These are phyloP conservation scores for Atherix ibis DNA, from an alignment of 2,888 invertebrate genomes.

Conservation along the genomic window DNA sequence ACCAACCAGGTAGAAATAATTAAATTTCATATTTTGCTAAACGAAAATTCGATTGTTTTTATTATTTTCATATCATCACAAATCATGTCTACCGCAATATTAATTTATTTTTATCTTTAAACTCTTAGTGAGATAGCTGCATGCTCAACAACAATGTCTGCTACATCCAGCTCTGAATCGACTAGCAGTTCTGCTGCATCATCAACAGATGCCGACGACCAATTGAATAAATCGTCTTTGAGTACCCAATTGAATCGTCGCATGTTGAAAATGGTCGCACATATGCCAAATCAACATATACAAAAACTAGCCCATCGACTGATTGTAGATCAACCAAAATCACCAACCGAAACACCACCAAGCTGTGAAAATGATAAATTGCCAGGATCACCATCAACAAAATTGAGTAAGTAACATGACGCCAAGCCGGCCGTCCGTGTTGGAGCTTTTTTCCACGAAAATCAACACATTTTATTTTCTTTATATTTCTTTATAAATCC, in stretches of 20 bases:
- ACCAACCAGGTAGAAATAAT: constrained; percentile 1
- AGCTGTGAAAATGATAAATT: constrained; percentile 13
- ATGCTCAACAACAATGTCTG: constrained; percentile 18
- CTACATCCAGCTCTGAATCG: constrained; percentile 16
- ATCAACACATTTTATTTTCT: too few species aligned
- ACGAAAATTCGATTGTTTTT: too few species aligned
- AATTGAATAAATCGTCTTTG: constrained; percentile 13
- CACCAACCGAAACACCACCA: constrained; percentile 29
- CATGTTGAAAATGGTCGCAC: constrained; percentile 29
- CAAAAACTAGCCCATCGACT: constrained; percentile 24
- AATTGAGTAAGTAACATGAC: constrained; percentile 4
- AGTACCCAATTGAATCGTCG: constrained; percentile 20
- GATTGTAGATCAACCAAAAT: constrained; percentile 32
- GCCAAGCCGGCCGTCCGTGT: constrained; percentile 2
- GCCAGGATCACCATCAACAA: constrained; percentile 16
- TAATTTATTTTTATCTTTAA: too few species aligned
- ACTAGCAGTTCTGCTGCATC: constrained; percentile 23
- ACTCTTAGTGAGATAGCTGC: constrained; percentile 5
- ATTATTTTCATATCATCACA: too few species aligned
- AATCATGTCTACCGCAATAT: too few species aligned
- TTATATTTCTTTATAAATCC: too few species aligned
- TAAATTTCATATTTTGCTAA: too few species aligned
- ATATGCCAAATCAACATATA: constrained; percentile 19
- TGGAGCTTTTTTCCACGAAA: too few species aligned
- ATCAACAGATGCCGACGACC: constrained; percentile 13